Evolutionary conservation across 2,797 vertebrate genomes (phyloP), one percentile per base, ranked within the genome.

Genomic region (Tenualosa thibaudeaui): DNA sequence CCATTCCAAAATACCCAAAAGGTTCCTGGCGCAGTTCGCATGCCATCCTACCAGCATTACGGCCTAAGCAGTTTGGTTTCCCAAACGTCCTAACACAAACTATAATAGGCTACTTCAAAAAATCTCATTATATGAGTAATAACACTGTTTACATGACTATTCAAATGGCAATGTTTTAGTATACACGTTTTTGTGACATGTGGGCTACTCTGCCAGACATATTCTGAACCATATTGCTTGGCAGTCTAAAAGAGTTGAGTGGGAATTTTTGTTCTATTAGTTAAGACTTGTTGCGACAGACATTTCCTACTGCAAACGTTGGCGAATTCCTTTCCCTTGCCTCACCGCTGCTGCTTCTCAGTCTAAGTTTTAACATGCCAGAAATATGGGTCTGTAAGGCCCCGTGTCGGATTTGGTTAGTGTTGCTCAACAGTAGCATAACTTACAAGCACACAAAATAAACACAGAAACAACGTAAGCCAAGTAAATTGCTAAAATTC

Each of bases 281-380:
- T 78, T 46, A 46, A 22, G 71, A 78, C 71, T 78, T 78, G 71
- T 78, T 88, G 84, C 81, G 50, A 83, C 86, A 86, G 83, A 84
- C 46, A 75, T 85, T 86, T 85, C 84, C 83, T 86, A 88, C 90
- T 90, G 88, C 88, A 89, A 87, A 68, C 43, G 68, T 91, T 78
- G 26, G 37, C 83, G 90, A 90, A 90, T 91, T 89, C 89, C 88
- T 86, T 90, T 89, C 89, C 86, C 89, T 88, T 88, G 85, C 86
- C 85, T 89, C 88, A 89, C 88, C 65, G 88, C 50, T 81, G 31
- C 54, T 24, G 19, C 71, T 46, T 46, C 71, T 62, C 85, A 83
- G 51, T 60, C 78, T 83, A 40, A 56, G 50, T 82, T 83, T 56
- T 81, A 83, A 78, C 85, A 58, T 82, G 81, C 54, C 50, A 81